A percentile compares a stretch with the other conserved stretches of the same genome.
Evolutionary conservation across 2,888 invertebrate species (phyloP).

Genomic region (Drosophila incognita): DNA sequence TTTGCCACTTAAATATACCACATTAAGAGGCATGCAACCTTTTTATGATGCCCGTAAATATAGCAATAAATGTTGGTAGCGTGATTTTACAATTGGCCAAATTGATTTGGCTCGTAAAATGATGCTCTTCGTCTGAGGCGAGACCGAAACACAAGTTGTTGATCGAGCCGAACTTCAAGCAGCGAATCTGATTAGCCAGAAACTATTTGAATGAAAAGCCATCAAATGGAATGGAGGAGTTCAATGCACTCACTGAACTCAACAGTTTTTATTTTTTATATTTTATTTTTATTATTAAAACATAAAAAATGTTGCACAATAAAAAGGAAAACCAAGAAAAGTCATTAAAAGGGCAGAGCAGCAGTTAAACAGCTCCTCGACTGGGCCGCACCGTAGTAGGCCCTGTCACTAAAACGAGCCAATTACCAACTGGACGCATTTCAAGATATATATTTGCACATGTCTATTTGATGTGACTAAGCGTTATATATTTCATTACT

Average conservation of each 20-base stretch:
- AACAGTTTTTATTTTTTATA: slow-evolving; percentile 19
- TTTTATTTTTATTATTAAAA: slow-evolving; percentile 50
- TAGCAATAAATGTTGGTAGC: background rate
- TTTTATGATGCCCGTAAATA: background rate
- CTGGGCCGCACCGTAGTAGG: background rate
- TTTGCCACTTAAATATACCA: background rate
- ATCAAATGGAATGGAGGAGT: slow-evolving; percentile 36
- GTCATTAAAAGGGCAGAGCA: background rate
- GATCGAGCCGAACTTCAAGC: slow-evolving; percentile 10
- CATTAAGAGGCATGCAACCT: background rate
- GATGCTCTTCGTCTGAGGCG: background rate
- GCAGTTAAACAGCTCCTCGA: background rate
- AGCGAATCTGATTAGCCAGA: slow-evolving; percentile 13
- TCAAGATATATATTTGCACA: background rate
- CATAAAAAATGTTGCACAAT: slow-evolving; percentile 40
- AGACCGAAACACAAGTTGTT: background rate
- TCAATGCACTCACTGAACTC: slow-evolving; percentile 32
- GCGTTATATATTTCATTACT: background rate
- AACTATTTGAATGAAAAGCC: slow-evolving; percentile 42
- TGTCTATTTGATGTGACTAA: background rate
- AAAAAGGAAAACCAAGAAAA: background rate
- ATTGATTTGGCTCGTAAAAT: slow-evolving; percentile 18
- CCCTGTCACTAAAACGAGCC: slow-evolving; percentile 23
- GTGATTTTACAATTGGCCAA: slow-evolving; percentile 3
- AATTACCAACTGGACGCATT: background rate